phyloP scores from a whole-genome alignment of 2,113 vertebrate species.

The Excalfactoria chinensis region DNA sequence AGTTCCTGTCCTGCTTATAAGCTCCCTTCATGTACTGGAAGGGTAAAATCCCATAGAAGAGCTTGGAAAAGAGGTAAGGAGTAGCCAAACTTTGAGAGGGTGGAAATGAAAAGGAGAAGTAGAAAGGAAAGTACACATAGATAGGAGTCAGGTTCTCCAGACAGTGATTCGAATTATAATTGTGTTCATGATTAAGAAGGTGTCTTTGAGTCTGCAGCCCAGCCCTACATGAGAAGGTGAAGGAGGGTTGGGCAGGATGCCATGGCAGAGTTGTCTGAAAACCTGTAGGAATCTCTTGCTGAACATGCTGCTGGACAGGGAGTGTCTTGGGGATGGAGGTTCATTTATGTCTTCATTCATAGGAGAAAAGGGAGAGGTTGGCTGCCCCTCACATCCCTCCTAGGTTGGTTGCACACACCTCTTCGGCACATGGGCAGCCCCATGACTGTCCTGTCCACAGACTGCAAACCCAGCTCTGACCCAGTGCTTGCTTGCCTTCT shows the following conservation, averaged over 20 bases:
- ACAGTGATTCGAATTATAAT: not conserved
- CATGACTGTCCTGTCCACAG: not conserved
- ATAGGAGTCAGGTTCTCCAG: not conserved
- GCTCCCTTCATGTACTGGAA: too few relatives aligned
- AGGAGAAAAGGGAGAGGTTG: not conserved
- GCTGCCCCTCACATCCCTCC: not conserved
- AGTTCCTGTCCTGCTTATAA: too few relatives aligned
- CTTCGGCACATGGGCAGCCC: not conserved
- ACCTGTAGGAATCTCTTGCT: not conserved
- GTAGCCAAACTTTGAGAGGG: not conserved
- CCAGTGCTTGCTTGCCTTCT: not conserved
- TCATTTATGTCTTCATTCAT: not conserved
- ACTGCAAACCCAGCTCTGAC: not conserved
- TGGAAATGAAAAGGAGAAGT: not conserved
- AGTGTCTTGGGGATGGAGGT: not conserved
- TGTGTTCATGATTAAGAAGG: not conserved
- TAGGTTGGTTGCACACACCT: not conserved
- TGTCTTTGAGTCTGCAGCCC: not conserved
- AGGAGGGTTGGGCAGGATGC: not conserved
- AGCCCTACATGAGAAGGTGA: not conserved
- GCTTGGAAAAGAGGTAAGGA: not conserved
- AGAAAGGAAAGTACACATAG: not conserved
- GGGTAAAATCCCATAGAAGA: not conserved
- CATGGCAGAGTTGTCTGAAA: not conserved
- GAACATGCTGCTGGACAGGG: not conserved